Base-by-base conservation (phyloP, 2,113 vertebrate species). In the Fukomys damarensis region DNA sequence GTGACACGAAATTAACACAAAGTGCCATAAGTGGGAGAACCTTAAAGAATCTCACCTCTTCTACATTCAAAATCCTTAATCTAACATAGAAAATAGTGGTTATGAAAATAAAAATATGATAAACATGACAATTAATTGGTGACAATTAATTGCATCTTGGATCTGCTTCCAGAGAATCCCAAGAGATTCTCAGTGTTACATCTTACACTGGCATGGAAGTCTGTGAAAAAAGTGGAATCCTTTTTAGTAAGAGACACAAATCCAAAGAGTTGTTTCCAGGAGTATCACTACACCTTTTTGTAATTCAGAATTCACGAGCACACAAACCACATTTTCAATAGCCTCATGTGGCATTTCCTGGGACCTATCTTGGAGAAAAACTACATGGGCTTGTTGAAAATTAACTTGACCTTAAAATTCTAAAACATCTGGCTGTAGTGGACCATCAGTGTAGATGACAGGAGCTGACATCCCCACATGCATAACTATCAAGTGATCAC, bases 41-140 rank as follows among this genome's bases (percentile, higher is more conserved):
- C 14, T 66, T 61, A 26, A 86, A 93, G 5, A 91, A 58, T 76
- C 11, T 93, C 58, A 49, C n/a, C 32, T 96, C 74, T n/a, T 94
- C 66, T 35, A 52, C 17, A 12, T 68, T 88, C 46, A 61, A 91
- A 74, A 68, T 63, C 59, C 30, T 76, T 54, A 93, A 93, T 59
- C 12, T 26, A 76, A 77, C 35, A 86, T 4, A 24, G 17, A 77
- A 91, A 81, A 61, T 43, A 46, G 46, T 43, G 38, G 46, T 72
- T 72, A 66, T 32, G 38, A 70, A 85, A 61, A 80, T 16, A 46
- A 49, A 92, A 11, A 84, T 5, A 79, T 26, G 2, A 24, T 28
- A 43, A 65, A 61, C 30, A 68, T 24, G 11, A n/a, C n/a, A n/a
- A n/a, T n/a, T n/a, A n/a, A n/a, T n/a, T 0, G 1, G 2, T 56